Percentiles rank a stretch among this genome's conserved stretches.
These are phyloP conservation scores for Uria lomvia DNA, from an alignment of 2,113 vertebrate species.

Conservation along the genomic window DNA sequence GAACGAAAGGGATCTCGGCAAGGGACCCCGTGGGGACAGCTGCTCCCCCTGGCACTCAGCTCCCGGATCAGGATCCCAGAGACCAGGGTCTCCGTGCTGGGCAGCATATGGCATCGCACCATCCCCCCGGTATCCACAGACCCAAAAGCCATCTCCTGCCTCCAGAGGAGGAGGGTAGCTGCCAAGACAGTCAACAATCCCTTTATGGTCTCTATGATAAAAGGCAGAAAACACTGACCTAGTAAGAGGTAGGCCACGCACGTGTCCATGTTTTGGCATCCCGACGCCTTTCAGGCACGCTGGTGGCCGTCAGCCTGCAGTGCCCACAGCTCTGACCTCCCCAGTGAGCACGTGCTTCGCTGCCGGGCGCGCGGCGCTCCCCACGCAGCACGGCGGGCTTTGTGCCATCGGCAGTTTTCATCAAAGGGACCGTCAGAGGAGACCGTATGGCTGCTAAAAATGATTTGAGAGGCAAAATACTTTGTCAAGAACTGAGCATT, in stretches of 20 bases:
- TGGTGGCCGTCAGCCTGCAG: neutral
- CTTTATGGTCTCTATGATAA: too few relatives aligned
- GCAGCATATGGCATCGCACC: neutral
- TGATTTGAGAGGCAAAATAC: neutral
- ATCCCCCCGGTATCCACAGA: accelerated
- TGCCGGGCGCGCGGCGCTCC: neutral
- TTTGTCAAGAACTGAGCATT: neutral
- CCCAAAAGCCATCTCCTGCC: neutral
- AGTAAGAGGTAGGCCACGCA: neutral
- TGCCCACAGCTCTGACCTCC: accelerated
- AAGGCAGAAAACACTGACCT: too few relatives aligned
- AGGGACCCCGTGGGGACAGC: accelerated
- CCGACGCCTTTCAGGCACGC: accelerated
- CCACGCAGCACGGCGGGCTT: neutral
- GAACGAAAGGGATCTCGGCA: neutral
- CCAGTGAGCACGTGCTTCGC: accelerated
- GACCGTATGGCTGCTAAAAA: neutral
- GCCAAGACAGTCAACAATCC: neutral
- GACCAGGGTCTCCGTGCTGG: too few relatives aligned
- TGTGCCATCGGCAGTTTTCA: neutral
- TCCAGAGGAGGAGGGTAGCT: neutral
- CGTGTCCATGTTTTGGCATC: too few relatives aligned
- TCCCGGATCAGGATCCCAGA: too few relatives aligned
- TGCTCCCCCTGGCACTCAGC: neutral
- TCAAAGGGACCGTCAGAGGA: neutral